Base-by-base conservation (phyloP, 2,113 vertebrate species). In the Eulemur rufifrons region DNA sequence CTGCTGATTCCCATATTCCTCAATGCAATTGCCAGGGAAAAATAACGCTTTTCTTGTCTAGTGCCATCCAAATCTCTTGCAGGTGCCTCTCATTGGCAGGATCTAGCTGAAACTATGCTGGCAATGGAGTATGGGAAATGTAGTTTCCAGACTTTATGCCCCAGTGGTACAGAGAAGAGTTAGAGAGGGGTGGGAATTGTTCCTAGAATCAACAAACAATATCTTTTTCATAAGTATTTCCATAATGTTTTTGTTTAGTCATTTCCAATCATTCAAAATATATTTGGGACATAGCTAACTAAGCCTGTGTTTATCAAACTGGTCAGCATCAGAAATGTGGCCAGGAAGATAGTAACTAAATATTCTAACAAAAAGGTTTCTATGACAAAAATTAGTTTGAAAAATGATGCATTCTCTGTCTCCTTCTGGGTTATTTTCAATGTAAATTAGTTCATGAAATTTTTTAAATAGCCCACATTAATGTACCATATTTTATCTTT, bases 191-290 rank as follows among this genome's bases (percentile, higher is more conserved):
- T 69, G 13, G 42, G 5, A 66, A 63, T 86, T 12, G 9, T 59
- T 92, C 54, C 56, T 76, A 76, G 61, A 95, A 52, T 96, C 42
- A 90, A 83, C 37, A 83, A 86, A 71, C 3, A 23, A 27, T 94
- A 89, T 54, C 14, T 94, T 37, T 2, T 66, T 64, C 68, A 8
- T 69, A 27, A 52, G 13, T 54, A 1, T 71, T 37, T 89, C 5
- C 13, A 12, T 73, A 89, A n/a, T 93, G 20, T 50, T 90, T 90
- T 88, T 63, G 25, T 45, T n/a, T 15, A 83, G 0, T 83, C 54
- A 59, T 84, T 94, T 45, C 47, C 25, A 78, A 0, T 80, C 47
- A 64, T 87, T 94, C 39, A 64, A 86, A 93, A 95, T 95, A 7
- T 82, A 29, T 89, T 86, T 92, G 42, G 42, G 56, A 86, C 86